Base-by-base conservation (phyloP, 2,113 vertebrate species). In the Alouatta palliata region DNA sequence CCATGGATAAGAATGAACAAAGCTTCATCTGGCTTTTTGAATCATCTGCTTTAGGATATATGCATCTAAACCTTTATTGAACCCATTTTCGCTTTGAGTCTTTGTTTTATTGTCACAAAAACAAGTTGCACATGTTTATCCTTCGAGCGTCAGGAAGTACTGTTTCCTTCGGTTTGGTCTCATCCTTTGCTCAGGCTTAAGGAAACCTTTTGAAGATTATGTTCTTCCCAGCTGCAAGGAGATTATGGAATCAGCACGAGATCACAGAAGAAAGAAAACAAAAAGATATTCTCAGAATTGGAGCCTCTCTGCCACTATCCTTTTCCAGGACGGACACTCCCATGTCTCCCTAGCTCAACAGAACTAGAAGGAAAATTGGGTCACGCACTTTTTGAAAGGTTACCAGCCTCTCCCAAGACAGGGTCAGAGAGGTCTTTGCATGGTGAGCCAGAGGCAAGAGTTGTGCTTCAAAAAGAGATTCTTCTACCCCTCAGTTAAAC, bases 201-300 rank as follows among this genome's bases (percentile, higher is more conserved):
- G 25, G 56, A 97, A 81, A 20, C 25, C 49, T 61, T 95, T 96
- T 93, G 87, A 97, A 96, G 90, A 90, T 87, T 91, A n/a, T 52
- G 27, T 90, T 93, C 87, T 87, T 49, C 68, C n/a, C 43, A 66
- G 54, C 35, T 90, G 37, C n/a, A 61, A 64, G 70, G 71, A 94
- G 61, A 89, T 86, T 79, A 68, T 1, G 6, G 49, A 66, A 45
- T 8, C 79, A 93, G 87, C 79, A 79, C 0, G 8, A 47, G 68
- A 71, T 91, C 77, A 25, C 73, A 56, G 79, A 43, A 93, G 86
- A 58, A 45, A 94, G 64, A 80, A 91, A 96, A 79, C 86, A 83
- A 54, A 76, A 81, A 91, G 85, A 35, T 58, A n/a, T 21, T 32
- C 75, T 94, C 66, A 19, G 32, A 45, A 17, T 8, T 11, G 3